phyloP scores from a whole-genome alignment of 2,888 invertebrate species.

The Scaptomyza cyrtandrae region DNA sequence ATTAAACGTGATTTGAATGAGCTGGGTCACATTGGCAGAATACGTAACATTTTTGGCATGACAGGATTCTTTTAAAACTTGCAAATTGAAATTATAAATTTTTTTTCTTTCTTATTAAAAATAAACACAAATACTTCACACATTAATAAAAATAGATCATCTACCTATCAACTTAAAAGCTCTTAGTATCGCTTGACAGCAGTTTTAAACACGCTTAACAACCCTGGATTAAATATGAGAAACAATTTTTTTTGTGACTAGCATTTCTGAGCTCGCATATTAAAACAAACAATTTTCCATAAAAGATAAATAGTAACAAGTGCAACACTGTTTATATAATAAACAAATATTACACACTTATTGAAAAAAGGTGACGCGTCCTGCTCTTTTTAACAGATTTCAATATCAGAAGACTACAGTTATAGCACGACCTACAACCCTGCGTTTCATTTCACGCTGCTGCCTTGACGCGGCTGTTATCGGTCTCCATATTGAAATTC shows the following conservation, averaged over 20 bases:
- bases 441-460: slow-evolving; percentile 63
- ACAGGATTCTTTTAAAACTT: no score
- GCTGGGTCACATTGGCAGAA: neutral
- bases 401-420: slow-evolving; percentile 42
- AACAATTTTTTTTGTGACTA: neutral
- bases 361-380: neutral
- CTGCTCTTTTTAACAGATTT: neutral
- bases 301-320: neutral
- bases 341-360: no score
- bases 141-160: neutral
- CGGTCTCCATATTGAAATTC: slow-evolving; percentile 61
- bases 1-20: neutral
- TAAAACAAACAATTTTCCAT: neutral
- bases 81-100: neutral
- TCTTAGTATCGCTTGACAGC: neutral
- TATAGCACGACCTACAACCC: slow-evolving; percentile 44
- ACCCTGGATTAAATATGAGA: neutral
- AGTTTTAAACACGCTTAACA: neutral
- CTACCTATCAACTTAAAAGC: neutral
- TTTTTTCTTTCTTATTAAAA: neutral
- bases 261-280: neutral
- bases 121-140: no score
- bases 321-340: neutral
- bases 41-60: no score
- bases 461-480: slow-evolving; percentile 43